phyloP scores from a whole-genome alignment of 2,113 vertebrate species.

The Machaerirhynchus nigripectus region DNA sequence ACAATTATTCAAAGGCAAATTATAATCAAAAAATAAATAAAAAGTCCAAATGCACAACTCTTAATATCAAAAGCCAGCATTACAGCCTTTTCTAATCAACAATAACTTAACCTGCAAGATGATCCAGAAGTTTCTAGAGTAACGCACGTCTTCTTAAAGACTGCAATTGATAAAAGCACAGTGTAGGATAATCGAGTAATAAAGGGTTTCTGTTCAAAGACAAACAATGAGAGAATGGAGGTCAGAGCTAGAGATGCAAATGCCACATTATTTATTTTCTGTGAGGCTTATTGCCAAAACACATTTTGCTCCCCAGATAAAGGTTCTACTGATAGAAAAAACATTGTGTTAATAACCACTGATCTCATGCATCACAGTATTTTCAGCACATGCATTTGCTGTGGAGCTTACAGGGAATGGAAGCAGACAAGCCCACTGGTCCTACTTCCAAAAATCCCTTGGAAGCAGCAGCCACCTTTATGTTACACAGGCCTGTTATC shows the following conservation, averaged over 20 bases:
- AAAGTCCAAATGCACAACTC: background rate
- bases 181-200: background rate
- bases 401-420: background rate
- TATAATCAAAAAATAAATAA: background rate
- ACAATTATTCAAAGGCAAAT: background rate
- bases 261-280: background rate
- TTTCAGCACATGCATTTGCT: background rate
- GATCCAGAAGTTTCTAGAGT: background rate
- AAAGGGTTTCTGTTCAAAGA: background rate
- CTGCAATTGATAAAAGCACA: background rate
- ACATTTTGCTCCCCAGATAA: conserved; percentile 9
- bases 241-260: background rate
- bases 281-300: background rate
- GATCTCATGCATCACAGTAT: background rate
- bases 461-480: background rate
- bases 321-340: background rate
- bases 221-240: background rate
- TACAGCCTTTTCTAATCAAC: background rate
- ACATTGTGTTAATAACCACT: background rate
- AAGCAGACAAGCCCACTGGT: background rate
- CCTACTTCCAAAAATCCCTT: background rate
- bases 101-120: background rate
- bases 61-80: background rate
- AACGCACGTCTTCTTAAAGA: background rate
- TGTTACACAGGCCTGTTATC: background rate